A percentile compares a stretch with the other conserved stretches of the same genome.
Evolutionary conservation across 2,113 vertebrate species (phyloP).

Genomic region (Piprites chloris): DNA sequence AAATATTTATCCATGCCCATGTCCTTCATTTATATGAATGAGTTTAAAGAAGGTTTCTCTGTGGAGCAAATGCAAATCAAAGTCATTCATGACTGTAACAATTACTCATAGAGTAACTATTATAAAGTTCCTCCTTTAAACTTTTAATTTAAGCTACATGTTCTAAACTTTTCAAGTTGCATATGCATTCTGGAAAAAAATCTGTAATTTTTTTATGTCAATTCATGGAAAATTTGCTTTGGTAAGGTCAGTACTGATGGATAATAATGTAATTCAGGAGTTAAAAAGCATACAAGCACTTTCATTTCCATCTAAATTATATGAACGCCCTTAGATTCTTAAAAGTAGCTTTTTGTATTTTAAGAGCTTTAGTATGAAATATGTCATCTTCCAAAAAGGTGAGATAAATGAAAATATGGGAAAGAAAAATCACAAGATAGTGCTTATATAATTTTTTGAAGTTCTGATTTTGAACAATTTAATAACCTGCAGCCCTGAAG

Average conservation of each 20-base stretch:
- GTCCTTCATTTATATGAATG: background rate
- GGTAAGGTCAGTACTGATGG: background rate
- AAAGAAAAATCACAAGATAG: background rate
- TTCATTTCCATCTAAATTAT: background rate
- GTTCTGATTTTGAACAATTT: background rate
- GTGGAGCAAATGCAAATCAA: background rate
- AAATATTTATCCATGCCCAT: background rate
- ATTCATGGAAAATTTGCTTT: background rate
- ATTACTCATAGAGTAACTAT: background rate
- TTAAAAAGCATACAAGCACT: background rate
- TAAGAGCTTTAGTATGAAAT: background rate
- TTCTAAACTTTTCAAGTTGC: background rate
- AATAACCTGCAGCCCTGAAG: background rate
- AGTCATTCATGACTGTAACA: background rate
- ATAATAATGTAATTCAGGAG: background rate
- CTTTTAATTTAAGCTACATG: background rate
- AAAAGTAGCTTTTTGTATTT: background rate
- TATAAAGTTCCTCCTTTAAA: background rate
- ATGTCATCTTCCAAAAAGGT: background rate
- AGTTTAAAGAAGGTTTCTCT: background rate
- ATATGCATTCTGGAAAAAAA: background rate
- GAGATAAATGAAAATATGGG: background rate
- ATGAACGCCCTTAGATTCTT: background rate
- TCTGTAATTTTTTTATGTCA: background rate
- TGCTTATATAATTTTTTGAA: background rate